These are phyloP conservation scores for Pangasius macronema DNA, from an alignment of 2,797 vertebrate genomes.

Conservation along the genomic window DNA sequence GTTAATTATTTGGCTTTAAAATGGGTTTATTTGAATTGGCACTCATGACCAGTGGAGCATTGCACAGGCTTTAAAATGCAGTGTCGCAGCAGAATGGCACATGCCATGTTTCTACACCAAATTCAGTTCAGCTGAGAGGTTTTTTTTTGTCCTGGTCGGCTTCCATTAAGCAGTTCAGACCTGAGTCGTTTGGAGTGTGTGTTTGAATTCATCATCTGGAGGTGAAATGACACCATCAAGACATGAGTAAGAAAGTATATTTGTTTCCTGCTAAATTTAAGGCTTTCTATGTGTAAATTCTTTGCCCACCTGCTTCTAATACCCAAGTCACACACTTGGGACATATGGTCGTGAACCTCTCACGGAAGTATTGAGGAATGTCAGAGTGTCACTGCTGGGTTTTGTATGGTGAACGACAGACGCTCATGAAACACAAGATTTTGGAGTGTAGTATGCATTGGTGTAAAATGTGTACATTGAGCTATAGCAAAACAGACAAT, in stretches of 20 bases:
- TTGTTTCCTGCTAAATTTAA: slow-evolving; percentile 11
- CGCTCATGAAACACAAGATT: not conserved
- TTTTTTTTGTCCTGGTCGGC: not conserved
- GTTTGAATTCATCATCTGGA: slow-evolving; percentile 12
- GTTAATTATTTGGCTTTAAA: slow-evolving; percentile 42
- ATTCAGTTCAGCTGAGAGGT: slow-evolving; percentile 3
- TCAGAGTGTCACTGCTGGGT: not conserved
- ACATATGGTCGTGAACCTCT: not conserved
- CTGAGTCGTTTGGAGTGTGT: not conserved
- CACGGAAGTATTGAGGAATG: not conserved
- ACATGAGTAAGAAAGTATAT: slow-evolving; percentile 4
- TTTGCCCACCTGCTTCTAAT: not conserved
- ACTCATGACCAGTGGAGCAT: not conserved
- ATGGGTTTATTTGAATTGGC: slow-evolving; percentile 50
- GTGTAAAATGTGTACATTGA: not conserved
- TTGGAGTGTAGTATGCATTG: not conserved
- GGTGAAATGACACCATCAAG: not conserved
- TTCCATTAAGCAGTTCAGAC: slow-evolving; percentile 24
- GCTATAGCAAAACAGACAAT: not conserved
- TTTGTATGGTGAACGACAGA: not conserved
- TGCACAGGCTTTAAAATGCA: slow-evolving; percentile 6
- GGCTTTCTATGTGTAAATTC: not conserved
- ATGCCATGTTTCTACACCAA: not conserved
- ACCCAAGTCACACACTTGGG: not conserved
- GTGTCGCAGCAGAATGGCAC: slow-evolving; percentile 5